Evolutionary conservation across 2,888 invertebrate species (phyloP), one percentile per base, ranked within the genome.

Genomic region (Hyposoter didymator): DNA sequence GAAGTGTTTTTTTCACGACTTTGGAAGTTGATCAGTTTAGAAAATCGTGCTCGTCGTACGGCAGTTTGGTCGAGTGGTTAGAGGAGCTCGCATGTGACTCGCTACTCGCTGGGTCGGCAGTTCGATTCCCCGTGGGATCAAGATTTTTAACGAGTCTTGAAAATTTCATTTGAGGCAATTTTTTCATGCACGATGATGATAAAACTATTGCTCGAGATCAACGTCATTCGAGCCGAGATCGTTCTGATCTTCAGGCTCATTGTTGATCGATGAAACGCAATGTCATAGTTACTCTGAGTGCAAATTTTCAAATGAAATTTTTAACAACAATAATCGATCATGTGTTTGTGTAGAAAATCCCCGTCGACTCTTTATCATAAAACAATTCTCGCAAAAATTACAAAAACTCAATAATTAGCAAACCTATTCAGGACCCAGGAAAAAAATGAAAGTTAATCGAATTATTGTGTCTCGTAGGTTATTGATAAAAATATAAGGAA

Each of bases 211-310:
- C 90, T 55, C 59, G 88, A 90, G 90, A 81, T 76, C 84, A 83
- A 78, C 86, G 89, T 84, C 87, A 45, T 22, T 70, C 78, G 88
- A 76, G 89, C 67, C 45, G 67, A 80, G 87, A 86, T 91, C 90
- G 90, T 90, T 83, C 88, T 90, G 89, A 89, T 89, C 49, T 59
- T 49, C 32, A 66, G 43, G 55, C 80, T 82, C 86, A 67, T 43
- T 87, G 88, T 76, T 78, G 84, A 64, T 89, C 88, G 10, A 83
- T 92, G 91, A 90, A 74, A 19, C 70, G 85, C 88, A 78, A 74
- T 84, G 92, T 92, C 92, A 92, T 92, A 92, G 92, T 92, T 92
- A 92, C 91, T 89, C 93, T 92, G 93, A 92, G 93, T 90, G 89
- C 55, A 85, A 72, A 83, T 35, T 84, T 0, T 39, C 39, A 75